Percentiles rank a stretch among this genome's conserved stretches.
Evolutionary conservation across 2,113 vertebrate species (phyloP).

Genomic region (Vulpes lagopus): DNA sequence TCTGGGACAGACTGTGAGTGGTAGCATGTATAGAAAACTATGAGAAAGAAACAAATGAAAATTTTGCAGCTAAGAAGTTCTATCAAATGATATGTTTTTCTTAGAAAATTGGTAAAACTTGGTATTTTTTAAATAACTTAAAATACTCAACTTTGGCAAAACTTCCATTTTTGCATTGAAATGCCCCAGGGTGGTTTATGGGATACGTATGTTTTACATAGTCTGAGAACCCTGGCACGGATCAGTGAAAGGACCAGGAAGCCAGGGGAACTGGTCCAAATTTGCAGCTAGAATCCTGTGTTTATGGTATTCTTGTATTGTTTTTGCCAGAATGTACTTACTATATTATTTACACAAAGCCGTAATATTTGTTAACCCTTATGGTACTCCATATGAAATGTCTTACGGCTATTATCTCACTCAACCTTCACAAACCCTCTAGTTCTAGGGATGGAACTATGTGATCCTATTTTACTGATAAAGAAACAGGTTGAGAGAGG

Average conservation of each 20-base stretch:
- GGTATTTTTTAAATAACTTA: conserved; percentile 39
- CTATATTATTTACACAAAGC: background rate
- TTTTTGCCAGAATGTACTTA: background rate
- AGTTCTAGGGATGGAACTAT: background rate
- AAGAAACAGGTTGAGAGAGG: background rate
- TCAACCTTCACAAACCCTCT: background rate
- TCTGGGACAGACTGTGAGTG: conserved; percentile 14
- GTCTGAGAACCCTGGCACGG: background rate
- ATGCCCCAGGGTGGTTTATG: background rate
- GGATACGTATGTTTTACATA: background rate
- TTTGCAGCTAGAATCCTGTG: background rate
- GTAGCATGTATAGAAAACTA: background rate
- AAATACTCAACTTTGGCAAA: background rate
- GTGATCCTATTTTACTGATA: background rate
- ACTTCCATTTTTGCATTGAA: background rate
- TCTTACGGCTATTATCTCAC: background rate
- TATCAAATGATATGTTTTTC: background rate
- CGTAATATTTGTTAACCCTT: background rate
- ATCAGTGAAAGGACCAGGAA: background rate
- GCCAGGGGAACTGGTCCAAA: background rate
- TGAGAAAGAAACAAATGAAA: conserved; percentile 20
- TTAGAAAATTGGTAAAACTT: conserved; percentile 4
- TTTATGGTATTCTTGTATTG: background rate
- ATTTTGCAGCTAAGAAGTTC: conserved; percentile 54
- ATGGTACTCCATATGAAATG: background rate